Evolutionary conservation across 2,113 vertebrate species (phyloP), one percentile per base, ranked within the genome.

Genomic region (Antechinus stuartii): DNA sequence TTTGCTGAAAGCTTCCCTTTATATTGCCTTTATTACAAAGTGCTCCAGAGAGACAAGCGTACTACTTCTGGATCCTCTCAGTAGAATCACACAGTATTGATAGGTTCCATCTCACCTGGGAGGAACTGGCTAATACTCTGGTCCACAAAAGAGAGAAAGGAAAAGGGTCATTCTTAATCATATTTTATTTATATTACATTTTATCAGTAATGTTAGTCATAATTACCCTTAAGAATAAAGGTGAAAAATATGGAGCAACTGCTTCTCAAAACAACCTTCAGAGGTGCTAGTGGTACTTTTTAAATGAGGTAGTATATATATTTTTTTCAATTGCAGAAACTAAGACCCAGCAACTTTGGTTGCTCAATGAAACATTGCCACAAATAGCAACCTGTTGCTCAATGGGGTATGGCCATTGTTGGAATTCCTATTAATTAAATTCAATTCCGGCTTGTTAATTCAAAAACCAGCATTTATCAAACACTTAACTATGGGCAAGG

Each of bases 11-110:
- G 6, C 90, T 97, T 27, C 0, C 0, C 95, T 96, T 97, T 91
- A 46, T 55, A 94, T 94, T 68, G n/a, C 2, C 91, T 92, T 84
- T 94, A 94, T 95, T 91, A 89, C 76, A 94, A 96, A 94, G 42
- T 61, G 25, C 92, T 97, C 97, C 89, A 95, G 91, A 95, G 24
- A 42, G 68, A 84, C 35, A 84, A 84, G 35, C 16, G 7, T 42
- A 6, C n/a, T 84, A 42, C 68, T 42, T 5, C 68, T 8, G 6
- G 14, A 42, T 84, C n/a, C 68, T 42, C 68, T 84, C 7, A 42
- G 19, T 42, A 16, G n/a, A 42, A 42, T 84, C 7, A 42, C 68
- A 42, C 19, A 23, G 68, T 1, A 42, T n/a, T 76, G 35, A 76
- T 76, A n/a, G 27, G 35, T 16, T 42, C 35, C 6, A 84, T 42